These are phyloP conservation scores for Malthinus flaveolus DNA, from an alignment of 2,888 invertebrate species.

Conservation along the genomic window DNA sequence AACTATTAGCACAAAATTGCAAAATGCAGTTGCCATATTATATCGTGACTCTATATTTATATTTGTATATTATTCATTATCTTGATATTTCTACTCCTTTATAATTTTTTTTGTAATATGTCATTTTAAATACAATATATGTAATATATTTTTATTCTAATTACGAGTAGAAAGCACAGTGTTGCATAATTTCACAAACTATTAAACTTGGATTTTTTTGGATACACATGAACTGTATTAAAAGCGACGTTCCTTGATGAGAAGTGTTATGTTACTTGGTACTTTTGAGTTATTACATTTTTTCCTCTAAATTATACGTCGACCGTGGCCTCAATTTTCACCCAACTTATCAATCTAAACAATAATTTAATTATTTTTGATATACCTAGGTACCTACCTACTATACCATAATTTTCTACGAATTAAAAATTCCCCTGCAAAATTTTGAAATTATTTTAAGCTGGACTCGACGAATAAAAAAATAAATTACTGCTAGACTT, in stretches of 20 bases:
- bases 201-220: not conserved
- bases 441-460: too few species aligned
- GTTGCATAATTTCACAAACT: slow-evolving; percentile 13
- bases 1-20: slow-evolving; percentile 6
- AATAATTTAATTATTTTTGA: too few species aligned
- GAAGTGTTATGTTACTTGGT: too few species aligned
- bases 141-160: slow-evolving; percentile 6
- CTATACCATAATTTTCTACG: not conserved
- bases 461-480: too few species aligned
- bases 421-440: not conserved
- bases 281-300: slow-evolving; percentile 2
- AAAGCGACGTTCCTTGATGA: slow-evolving; percentile 14
- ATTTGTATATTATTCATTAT: not conserved
- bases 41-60: slow-evolving; percentile 7
- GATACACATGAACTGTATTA: slow-evolving; percentile 13
- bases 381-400: not conserved
- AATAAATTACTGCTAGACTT: too few species aligned
- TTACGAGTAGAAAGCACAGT: slow-evolving; percentile 20
- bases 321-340: slow-evolving; percentile 23
- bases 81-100: slow-evolving; percentile 4
- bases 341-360: not conserved
- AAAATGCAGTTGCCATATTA: slow-evolving; percentile 7
- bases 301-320: slow-evolving; percentile 9
- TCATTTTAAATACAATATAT: too few species aligned
- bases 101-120: slow-evolving; percentile 5